These are phyloP conservation scores for Aspidiotus rigidus DNA, from an alignment of 2,888 invertebrate species.

Conservation along the genomic window DNA sequence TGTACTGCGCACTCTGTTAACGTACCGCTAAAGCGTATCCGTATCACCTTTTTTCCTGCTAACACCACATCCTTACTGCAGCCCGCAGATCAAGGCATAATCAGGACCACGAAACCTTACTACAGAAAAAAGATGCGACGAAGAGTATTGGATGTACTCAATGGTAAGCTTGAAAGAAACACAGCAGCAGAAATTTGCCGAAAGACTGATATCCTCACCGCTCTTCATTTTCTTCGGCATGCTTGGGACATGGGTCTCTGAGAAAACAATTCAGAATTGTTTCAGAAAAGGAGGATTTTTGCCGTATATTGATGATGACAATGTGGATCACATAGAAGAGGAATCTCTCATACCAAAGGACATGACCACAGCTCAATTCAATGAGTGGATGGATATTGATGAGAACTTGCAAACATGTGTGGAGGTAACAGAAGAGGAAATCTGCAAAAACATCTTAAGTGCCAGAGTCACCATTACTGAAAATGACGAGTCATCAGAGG, in stretches of 20 bases:
- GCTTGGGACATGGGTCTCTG: constrained; percentile 15
- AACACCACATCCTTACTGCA: constrained; percentile 26
- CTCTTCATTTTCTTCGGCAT: constrained; percentile 15
- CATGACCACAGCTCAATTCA: too few species aligned
- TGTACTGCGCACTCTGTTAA: constrained; percentile 38
- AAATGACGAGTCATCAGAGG: too few species aligned
- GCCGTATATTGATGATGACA: too few species aligned
- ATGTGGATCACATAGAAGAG: too few species aligned
- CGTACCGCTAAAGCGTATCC: constrained; percentile 34
- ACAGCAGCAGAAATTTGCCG: constrained; percentile 11
- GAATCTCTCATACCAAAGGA: too few species aligned
- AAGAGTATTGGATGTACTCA: constrained; percentile 14
- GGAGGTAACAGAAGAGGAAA: too few species aligned
- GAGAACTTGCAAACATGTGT: too few species aligned
- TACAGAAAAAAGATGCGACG: constrained; percentile 15
- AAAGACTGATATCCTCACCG: constrained; percentile 11
- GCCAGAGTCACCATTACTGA: too few species aligned
- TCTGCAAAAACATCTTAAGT: too few species aligned
- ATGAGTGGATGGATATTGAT: too few species aligned
- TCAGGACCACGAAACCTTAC: constrained; percentile 21
- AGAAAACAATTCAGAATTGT: constrained; percentile 16
- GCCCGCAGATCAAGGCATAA: constrained; percentile 21
- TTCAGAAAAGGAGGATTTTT: constrained; percentile 17
- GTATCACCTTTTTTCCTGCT: constrained; percentile 37
- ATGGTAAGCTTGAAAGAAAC: constrained; percentile 13